These are phyloP conservation scores for Eristalis arbustorum DNA, from an alignment of 2,888 invertebrate genomes.

Conservation along the genomic window DNA sequence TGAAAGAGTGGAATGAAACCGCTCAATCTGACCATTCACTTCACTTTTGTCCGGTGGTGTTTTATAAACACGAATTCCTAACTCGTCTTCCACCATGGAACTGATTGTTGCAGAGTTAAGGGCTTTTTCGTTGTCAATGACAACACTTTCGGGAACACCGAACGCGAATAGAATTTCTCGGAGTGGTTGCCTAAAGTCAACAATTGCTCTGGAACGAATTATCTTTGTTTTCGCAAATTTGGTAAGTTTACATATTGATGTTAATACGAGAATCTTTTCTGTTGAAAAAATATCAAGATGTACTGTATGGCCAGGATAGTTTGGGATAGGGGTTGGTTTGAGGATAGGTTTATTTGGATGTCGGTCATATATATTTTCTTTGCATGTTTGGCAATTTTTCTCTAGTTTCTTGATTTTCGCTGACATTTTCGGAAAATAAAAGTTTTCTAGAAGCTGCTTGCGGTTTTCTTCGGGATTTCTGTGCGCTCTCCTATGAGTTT, in stretches of 20 bases:
- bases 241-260: not conserved
- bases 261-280: not conserved
- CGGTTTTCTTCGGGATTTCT: slow-evolving; percentile 36
- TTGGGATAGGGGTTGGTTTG: not conserved
- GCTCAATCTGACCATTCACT: not conserved
- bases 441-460: slow-evolving; percentile 19
- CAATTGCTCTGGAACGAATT: not conserved
- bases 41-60: not conserved
- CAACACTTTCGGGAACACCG: not conserved
- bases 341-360: not conserved
- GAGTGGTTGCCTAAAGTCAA: no score
- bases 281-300: not conserved
- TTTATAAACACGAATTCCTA: not conserved
- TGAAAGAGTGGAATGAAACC: not conserved
- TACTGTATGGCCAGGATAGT: not conserved
- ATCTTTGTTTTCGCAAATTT: not conserved
- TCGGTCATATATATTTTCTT: not conserved
- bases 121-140: not conserved
- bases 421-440: slow-evolving; percentile 45
- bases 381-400: slow-evolving; percentile 37
- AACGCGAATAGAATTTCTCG: no score
- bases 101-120: not conserved
- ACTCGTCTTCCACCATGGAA: not conserved
- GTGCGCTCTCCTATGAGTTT: slow-evolving; percentile 28
- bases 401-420: slow-evolving; percentile 36